Evolutionary conservation across 1,140 invertebrate genomes (phyloP), one percentile per base, ranked within the genome.

Genomic region (Trachymyrmex septentrionalis): DNA sequence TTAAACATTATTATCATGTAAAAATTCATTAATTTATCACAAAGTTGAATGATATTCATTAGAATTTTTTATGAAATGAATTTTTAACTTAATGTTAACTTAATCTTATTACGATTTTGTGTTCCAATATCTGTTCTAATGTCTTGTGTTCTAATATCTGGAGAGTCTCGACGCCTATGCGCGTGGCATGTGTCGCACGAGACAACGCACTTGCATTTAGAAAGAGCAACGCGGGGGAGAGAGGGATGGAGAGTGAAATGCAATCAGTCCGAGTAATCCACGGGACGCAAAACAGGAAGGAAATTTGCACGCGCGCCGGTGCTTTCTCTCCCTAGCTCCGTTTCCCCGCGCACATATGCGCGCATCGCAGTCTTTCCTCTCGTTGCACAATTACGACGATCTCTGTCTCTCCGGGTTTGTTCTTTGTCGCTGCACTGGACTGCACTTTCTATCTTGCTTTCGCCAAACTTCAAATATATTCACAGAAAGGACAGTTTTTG

Each of bases 251-350:
- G 64, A 86, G 87, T 82, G 87, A 90, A 91, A 91, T 87, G 87
- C 55, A 86, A 86, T 78, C 63, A 63, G 85, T 80, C 69, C 73
- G 87, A 30, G 77, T 81, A 85, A 81, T 82, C 30, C 61, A 55
- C 21, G 63, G 63, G 71, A 77, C 59, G 27, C 63, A 38, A 66
- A 92, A 48, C 90, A 92, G 90, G 91, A 93, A 93, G 89, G 67
- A 88, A 91, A 91, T 88, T 86, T 85, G 24, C 50, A 12, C 50
- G 12, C 19, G 24, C 75, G 44, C 19, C 61, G 27, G 4, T 81
- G 78, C 78, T 81, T 81, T 81, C 78, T 81, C 78, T 44, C n/a
- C 64, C 34, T 16, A 27, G 5, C 59, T 50, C 24, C 50, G 78
- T 57, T 44, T 21, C 21, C 30, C 38, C n/a, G 30, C 34, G 30